Evolutionary conservation across 2,797 vertebrate species (phyloP).

Genomic region (Ataeniobius toweri): DNA sequence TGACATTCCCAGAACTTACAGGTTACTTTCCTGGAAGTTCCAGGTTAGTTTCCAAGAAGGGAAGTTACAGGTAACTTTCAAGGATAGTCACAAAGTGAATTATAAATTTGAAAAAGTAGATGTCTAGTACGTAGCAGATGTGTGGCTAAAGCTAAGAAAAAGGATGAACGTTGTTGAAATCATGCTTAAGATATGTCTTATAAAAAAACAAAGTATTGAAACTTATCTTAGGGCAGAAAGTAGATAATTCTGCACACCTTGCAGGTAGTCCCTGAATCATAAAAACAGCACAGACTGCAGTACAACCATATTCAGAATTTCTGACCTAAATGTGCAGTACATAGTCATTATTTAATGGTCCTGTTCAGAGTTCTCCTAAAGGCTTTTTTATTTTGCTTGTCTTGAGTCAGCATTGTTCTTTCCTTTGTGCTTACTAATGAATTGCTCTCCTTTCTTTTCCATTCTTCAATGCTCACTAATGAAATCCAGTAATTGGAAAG

Average conservation of each 20-base stretch:
- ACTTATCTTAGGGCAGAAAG: not conserved
- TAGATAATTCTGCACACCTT: not conserved
- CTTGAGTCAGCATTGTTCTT: conserved; percentile 41
- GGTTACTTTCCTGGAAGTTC: not conserved
- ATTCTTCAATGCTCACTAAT: conserved; percentile 13
- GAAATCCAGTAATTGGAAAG: conserved; percentile 80
- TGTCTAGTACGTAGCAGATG: not conserved
- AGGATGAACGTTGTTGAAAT: not conserved
- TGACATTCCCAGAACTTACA: not conserved
- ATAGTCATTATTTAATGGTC: conserved; percentile 49
- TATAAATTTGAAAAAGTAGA: not conserved
- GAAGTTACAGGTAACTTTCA: not conserved
- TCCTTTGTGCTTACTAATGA: conserved; percentile 39
- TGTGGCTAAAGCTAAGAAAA: not conserved
- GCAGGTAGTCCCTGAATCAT: conserved; percentile 5
- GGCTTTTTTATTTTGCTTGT: conserved; percentile 19
- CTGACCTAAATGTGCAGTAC: conserved; percentile 53
- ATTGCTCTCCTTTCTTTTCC: conserved; percentile 26
- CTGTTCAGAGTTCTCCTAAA: conserved; percentile 26
- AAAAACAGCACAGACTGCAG: conserved; percentile 28
- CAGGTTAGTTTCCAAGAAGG: not conserved
- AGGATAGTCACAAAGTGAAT: not conserved
- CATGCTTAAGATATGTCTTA: not conserved
- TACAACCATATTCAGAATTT: conserved; percentile 11
- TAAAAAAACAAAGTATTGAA: not conserved